A percentile compares a stretch with the other conserved stretches of the same genome.
phyloP scores from a whole-genome alignment of 2,113 vertebrate genomes.

The Neolamprologus toae region DNA sequence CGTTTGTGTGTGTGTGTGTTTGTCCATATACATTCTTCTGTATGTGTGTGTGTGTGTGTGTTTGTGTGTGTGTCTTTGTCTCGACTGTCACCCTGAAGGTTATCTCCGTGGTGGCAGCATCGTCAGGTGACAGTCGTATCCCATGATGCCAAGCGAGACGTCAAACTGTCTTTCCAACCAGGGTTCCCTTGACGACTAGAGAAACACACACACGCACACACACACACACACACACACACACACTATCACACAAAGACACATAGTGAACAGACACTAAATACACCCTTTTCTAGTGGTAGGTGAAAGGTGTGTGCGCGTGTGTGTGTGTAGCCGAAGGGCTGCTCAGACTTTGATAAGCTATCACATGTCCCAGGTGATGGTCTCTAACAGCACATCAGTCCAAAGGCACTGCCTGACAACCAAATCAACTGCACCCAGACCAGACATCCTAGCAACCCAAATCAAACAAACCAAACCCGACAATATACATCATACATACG shows the following conservation, averaged over 20 bases:
- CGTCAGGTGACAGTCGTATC: constrained; percentile 98
- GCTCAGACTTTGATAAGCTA: constrained; percentile 99
- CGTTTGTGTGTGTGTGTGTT: background rate
- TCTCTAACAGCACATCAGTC: constrained; percentile 86
- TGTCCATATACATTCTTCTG: constrained; percentile 3
- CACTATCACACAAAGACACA: background rate
- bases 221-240: too few species aligned
- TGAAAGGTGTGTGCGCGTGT: constrained; percentile 3
- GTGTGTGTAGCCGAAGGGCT: constrained; percentile 77
- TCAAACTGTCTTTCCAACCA: constrained; percentile 95
- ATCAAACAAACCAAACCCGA: constrained; percentile 56
- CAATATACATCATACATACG: constrained; percentile 29
- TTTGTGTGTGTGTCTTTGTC: constrained; percentile 73
- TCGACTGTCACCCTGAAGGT: constrained; percentile 93
- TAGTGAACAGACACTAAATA: background rate
- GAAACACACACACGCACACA: background rate
- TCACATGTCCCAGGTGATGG: constrained; percentile 98
- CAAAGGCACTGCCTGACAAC: constrained; percentile 82
- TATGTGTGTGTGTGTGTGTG: background rate
- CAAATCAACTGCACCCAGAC: constrained; percentile 67
- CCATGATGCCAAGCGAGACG: constrained; percentile 93
- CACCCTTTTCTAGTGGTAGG: constrained; percentile 14
- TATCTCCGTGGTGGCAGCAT: constrained; percentile 87
- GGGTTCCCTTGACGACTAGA: constrained; percentile 81
- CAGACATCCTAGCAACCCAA: constrained; percentile 59